These are phyloP conservation scores for Acrobasis consociella DNA, from an alignment of 2,888 invertebrate genomes.

Conservation along the genomic window DNA sequence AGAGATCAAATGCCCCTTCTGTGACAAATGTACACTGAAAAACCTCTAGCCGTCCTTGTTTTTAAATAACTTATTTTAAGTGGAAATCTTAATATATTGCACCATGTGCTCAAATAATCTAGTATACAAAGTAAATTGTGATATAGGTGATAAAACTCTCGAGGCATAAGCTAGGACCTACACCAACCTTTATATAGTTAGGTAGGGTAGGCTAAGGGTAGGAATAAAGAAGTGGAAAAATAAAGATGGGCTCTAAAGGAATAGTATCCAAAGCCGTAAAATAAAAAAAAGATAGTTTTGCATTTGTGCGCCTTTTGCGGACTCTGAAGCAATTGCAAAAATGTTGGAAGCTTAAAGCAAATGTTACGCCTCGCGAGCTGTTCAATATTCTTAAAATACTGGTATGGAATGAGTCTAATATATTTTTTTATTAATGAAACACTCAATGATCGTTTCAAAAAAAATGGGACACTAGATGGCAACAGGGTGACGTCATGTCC, in stretches of 20 bases:
- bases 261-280: no score
- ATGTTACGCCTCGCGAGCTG: no score
- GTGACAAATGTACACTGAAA: no score
- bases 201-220: no score
- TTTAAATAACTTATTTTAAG: background rate
- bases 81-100: background rate
- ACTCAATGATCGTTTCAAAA: no score
- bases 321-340: background rate
- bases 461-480: background rate
- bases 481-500: background rate
- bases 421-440: slow-evolving; percentile 28
- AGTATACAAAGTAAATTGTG: slow-evolving; percentile 8
- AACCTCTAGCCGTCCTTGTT: no score
- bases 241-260: no score
- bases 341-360: background rate
- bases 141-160: background rate
- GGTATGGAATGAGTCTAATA: slow-evolving; percentile 10
- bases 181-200: no score
- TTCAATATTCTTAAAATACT: slow-evolving; percentile 19
- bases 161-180: no score
- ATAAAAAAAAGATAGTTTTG: no score
- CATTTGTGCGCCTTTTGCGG: background rate
- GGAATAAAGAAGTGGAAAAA: no score
- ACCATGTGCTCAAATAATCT: slow-evolving; percentile 1
- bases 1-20: no score